A percentile compares a stretch with the other conserved stretches of the same genome.
Conservation (phyloP, 1,140 invertebrate genomes). For the Heliconius congener region DNA sequence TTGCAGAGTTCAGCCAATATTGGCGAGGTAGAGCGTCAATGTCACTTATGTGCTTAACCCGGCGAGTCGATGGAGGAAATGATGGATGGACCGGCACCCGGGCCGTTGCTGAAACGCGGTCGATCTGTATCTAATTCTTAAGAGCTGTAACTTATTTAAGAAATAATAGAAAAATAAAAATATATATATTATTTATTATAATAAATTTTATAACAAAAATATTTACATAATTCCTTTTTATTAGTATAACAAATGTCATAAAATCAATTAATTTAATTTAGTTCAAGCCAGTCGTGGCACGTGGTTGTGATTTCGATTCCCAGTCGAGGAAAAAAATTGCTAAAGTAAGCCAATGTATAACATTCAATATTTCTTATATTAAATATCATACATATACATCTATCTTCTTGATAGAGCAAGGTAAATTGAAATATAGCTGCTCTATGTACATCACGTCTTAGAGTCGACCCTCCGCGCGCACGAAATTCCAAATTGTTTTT, state of each 20-base stretch:
- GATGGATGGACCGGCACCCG: constrained; percentile 70
- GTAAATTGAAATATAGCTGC: constrained; percentile 38
- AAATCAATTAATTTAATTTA: no score
- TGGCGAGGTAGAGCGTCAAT: constrained; percentile 66
- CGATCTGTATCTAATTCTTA: constrained; percentile 47
- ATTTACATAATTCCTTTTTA: no score
- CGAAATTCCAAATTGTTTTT: constrained; percentile 81
- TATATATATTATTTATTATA: background rate
- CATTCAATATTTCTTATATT: background rate
- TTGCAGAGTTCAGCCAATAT: constrained; percentile 35
- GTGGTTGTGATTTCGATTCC: no score
- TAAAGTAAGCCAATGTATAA: background rate
- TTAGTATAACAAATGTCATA: no score
- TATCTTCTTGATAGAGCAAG: no score
- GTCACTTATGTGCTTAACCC: constrained; percentile 80
- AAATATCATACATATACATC: no score
- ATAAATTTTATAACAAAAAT: background rate
- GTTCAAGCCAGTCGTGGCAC: no score
- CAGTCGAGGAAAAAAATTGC: no score
- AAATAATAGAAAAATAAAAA: background rate
- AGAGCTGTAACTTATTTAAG: constrained; percentile 46
- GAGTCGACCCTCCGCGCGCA: constrained; percentile 70
- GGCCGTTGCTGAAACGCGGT: constrained; percentile 63
- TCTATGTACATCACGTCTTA: constrained; percentile 56
- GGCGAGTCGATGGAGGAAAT: constrained; percentile 79